These are phyloP conservation scores for Drosophila sordidula DNA, from an alignment of 2,888 invertebrate species.

Conservation along the genomic window DNA sequence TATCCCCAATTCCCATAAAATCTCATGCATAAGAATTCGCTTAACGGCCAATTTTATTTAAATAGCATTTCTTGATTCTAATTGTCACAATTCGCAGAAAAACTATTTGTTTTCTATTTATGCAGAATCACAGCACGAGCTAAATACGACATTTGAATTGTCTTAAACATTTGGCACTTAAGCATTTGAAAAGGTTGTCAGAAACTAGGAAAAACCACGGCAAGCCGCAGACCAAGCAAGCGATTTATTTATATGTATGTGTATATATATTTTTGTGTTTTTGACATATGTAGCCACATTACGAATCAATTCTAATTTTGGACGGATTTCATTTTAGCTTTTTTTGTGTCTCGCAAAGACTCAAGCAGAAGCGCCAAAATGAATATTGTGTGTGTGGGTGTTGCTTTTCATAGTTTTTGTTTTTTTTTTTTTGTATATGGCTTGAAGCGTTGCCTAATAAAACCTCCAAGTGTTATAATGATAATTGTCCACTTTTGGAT, in stretches of 20 bases:
- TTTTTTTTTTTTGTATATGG: conserved; percentile 31
- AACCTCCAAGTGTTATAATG: conserved; percentile 13
- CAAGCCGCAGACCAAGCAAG: conserved; percentile 12
- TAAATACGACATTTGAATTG: conserved; percentile 17
- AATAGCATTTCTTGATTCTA: conserved; percentile 17
- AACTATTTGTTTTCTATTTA: conserved; percentile 26
- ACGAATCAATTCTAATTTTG: conserved; percentile 79
- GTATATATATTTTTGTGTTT: neutral
- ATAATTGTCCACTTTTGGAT: conserved; percentile 20
- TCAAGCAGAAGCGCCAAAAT: conserved; percentile 44
- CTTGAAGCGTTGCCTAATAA: conserved; percentile 38
- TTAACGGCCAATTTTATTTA: conserved; percentile 26
- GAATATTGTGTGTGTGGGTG: conserved; percentile 41
- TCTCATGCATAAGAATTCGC: neutral
- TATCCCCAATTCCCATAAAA: neutral
- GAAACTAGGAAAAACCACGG: conserved; percentile 22
- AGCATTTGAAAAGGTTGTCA: conserved; percentile 25
- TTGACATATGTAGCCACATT: conserved; percentile 65
- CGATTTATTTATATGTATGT: conserved; percentile 12
- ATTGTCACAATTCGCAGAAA: conserved; percentile 26
- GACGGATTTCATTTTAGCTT: conserved; percentile 41
- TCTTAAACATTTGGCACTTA: conserved; percentile 22
- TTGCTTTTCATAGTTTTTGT: conserved; percentile 18
- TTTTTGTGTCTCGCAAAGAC: conserved; percentile 26
- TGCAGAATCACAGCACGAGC: conserved; percentile 15